phyloP scores from a whole-genome alignment of 2,113 vertebrate species.

The Ochotona curzoniae region DNA sequence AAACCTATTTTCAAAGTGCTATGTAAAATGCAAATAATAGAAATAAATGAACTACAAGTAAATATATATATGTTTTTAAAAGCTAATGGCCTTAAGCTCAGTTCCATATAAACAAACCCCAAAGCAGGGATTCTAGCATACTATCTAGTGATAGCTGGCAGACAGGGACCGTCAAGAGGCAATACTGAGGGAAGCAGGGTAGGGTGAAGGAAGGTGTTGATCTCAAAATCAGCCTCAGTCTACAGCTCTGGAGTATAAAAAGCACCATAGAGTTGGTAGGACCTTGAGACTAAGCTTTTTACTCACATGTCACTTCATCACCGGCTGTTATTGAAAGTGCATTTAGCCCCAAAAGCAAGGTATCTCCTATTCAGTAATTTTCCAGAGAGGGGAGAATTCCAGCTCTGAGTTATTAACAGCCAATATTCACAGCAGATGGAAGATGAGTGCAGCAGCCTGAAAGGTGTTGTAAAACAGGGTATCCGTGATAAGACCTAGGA shows the following conservation, averaged over 20 bases:
- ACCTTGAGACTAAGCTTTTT: not conserved
- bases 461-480: not conserved
- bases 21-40: no score
- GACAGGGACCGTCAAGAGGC: not conserved
- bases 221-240: not conserved
- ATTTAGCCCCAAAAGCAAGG: not conserved
- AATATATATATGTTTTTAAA: no score
- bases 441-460: not conserved
- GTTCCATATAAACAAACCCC: not conserved
- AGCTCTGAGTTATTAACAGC: not conserved
- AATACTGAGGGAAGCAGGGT: not conserved
- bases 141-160: not conserved
- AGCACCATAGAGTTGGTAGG: not conserved
- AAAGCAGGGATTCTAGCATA: not conserved
- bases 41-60: no score
- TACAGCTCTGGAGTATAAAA: not conserved
- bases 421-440: not conserved
- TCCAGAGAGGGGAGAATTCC: not conserved
- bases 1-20: no score
- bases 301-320: not conserved
- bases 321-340: not conserved
- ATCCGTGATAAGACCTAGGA: not conserved
- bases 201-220: not conserved
- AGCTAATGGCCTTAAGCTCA: not conserved
- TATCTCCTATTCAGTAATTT: not conserved